phyloP scores from a whole-genome alignment of 1,140 invertebrate genomes.

The Drosophila parvula region DNA sequence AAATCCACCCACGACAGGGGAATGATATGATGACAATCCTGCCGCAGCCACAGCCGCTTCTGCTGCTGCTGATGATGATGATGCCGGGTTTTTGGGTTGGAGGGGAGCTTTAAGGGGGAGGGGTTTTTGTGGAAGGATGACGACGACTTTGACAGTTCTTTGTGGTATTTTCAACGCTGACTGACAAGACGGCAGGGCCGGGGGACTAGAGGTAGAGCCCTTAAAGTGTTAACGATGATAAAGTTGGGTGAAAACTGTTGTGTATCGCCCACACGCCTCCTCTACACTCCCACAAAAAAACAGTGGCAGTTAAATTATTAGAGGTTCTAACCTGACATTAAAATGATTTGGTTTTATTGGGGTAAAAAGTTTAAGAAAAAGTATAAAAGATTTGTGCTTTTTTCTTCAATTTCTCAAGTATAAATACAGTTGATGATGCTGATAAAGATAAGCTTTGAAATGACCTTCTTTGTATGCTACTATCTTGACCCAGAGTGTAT shows the following conservation, averaged over 20 bases:
- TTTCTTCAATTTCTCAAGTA: background rate
- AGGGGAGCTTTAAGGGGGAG: slow-evolving; percentile 8
- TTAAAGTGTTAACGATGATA: slow-evolving; percentile 73
- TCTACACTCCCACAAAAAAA: background rate
- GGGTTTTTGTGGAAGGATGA: slow-evolving; percentile 33
- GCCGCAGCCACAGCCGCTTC: slow-evolving; percentile 25
- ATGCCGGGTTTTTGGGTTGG: slow-evolving; percentile 25
- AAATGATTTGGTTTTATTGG: background rate
- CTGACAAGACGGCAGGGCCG: slow-evolving; percentile 21
- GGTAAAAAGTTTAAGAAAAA: too few species aligned
- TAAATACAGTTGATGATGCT: background rate
- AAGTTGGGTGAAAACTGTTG: slow-evolving; percentile 45
- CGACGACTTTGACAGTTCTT: slow-evolving; percentile 79
- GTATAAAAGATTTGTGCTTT: too few species aligned
- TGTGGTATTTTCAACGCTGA: slow-evolving; percentile 62
- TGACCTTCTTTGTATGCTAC: background rate
- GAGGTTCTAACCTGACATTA: background rate
- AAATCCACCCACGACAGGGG: slow-evolving; percentile 51
- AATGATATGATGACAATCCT: slow-evolving; percentile 56
- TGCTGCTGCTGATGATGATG: slow-evolving; percentile 39
- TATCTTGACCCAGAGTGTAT: slow-evolving; percentile 2
- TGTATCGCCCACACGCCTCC: slow-evolving; percentile 2
- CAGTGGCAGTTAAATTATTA: slow-evolving; percentile 5
- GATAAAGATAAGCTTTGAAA: background rate
- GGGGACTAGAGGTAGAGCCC: slow-evolving; percentile 14